Conservation (phyloP, 2,888 invertebrate species). For the Pardosa pseudoannulata region DNA sequence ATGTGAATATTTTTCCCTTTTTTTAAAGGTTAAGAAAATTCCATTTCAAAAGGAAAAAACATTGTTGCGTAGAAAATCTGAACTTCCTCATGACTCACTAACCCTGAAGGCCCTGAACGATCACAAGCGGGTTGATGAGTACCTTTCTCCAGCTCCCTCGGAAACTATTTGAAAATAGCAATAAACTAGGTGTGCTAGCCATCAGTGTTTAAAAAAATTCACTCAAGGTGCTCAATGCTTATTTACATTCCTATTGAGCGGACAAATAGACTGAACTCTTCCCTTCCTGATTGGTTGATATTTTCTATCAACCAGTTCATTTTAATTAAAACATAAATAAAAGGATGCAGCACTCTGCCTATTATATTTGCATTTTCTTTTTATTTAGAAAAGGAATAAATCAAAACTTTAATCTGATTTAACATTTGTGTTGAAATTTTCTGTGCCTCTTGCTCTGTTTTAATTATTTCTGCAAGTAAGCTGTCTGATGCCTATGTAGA, state of each 20-base stretch:
- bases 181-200: constrained; percentile 65
- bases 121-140: constrained; percentile 93
- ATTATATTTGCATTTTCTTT: not conserved
- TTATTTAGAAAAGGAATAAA: not conserved
- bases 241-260: constrained; percentile 71
- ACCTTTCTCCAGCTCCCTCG: constrained; percentile 81
- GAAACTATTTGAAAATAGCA: constrained; percentile 73
- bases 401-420: not conserved
- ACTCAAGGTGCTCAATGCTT: constrained; percentile 70
- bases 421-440: not conserved
- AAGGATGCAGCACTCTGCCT: constrained; percentile 5
- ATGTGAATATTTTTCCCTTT: not conserved
- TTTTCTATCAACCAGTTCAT: constrained; percentile 32
- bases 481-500: not conserved
- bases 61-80: constrained; percentile 94
- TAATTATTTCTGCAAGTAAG: not conserved
- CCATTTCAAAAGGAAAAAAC: constrained; percentile 89
- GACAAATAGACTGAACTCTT: constrained; percentile 54
- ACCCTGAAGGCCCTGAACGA: constrained; percentile 93
- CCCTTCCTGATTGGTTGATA: constrained; percentile 56
- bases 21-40: constrained; percentile 80
- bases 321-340: not conserved
- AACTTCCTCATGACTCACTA: constrained; percentile 94
- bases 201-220: constrained; percentile 29
- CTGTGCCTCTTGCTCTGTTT: not conserved